Evolutionary conservation across 2,797 vertebrate genomes (phyloP), one percentile per base, ranked within the genome.

Genomic region (Sciurus carolinensis): DNA sequence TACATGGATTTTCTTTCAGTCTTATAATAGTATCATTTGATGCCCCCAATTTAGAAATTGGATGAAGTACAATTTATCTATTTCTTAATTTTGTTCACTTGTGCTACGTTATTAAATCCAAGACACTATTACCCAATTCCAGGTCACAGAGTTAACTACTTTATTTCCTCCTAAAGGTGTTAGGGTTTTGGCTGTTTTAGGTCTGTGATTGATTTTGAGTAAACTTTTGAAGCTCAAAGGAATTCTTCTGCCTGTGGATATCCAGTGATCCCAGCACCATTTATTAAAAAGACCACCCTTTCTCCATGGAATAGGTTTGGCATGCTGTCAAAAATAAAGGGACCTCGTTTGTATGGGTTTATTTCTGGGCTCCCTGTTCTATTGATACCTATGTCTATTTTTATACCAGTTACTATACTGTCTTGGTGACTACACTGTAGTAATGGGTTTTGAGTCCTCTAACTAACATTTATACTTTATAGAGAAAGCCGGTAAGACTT

Each of bases 401-500:
- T 91, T 66, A 17, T 57, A 7, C 64, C 26, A 57, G 4, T 64
- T 39, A 36, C 44, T 26, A 39, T 39, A 11, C 1, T n/a, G 14
- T 14, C 44, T 64, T 73, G 66, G 62, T 81, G 85, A 52, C 42
- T 81, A 28, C 62, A 52, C 39, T 15, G 86, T 62, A 36, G 11
- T 36, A 79, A 44, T 39, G 42, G 54, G 33, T 30, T 93, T 91
- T 87, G 33, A 44, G 3, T 81, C 30, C 18, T 71, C 7, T 47
- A 86, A 86, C 22, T 50, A 87, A 87, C 81, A 82, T 52, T 12
- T 73, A n/a, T 66, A 26, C 90, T 86, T 90, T 91, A 69, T 90
- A 93, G 50, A 67, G 9, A 52, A 82, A 71, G n/a, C 33, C 64
- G 28, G 33, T 0, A 85, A 52, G 7, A 76, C 39, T 52, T 87